Percentiles rank a stretch among this genome's conserved stretches.
Conservation (phyloP, 2,888 invertebrate species). For the Agonopterix subpropinquella region DNA sequence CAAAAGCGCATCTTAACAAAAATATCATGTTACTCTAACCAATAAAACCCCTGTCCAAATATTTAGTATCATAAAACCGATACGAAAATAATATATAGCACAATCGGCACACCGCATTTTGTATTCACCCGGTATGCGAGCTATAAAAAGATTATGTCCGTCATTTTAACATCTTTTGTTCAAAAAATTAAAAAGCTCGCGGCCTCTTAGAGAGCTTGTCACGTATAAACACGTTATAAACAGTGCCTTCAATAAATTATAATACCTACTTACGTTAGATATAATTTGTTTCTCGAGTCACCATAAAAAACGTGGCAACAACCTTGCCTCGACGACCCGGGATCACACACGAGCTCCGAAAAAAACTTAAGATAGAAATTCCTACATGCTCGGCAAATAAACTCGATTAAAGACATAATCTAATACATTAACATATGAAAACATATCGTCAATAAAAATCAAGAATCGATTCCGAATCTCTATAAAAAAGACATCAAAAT, state of each 20-base stretch:
- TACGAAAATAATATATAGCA: slow-evolving; percentile 69
- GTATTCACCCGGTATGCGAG: slow-evolving; percentile 57
- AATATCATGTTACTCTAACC: slow-evolving; percentile 67
- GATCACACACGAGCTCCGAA: slow-evolving; percentile 1
- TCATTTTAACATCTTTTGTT: slow-evolving; percentile 66
- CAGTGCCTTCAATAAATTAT: slow-evolving; percentile 57
- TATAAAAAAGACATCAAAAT: slow-evolving; percentile 66
- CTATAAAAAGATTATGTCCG: slow-evolving; percentile 64
- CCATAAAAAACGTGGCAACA: slow-evolving; percentile 29
- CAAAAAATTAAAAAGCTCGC: slow-evolving; percentile 56
- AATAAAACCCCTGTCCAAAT: slow-evolving; percentile 72
- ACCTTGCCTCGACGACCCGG: slow-evolving; percentile 20
- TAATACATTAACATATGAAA: slow-evolving; percentile 65
- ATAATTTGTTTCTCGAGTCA: background rate
- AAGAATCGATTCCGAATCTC: slow-evolving; percentile 56
- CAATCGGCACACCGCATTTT: slow-evolving; percentile 59
- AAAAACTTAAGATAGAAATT: slow-evolving; percentile 13
- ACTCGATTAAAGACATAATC: slow-evolving; percentile 38
- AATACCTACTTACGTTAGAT: background rate
- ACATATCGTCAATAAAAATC: slow-evolving; percentile 51
- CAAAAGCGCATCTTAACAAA: slow-evolving; percentile 50
- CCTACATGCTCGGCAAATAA: slow-evolving; percentile 22
- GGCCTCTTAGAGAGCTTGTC: slow-evolving; percentile 52
- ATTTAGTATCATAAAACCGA: slow-evolving; percentile 71
- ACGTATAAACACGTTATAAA: slow-evolving; percentile 66